Evolutionary conservation across 64 coral and sea anemone genomes (phyloP).

Genomic region (Montipora sp.): DNA sequence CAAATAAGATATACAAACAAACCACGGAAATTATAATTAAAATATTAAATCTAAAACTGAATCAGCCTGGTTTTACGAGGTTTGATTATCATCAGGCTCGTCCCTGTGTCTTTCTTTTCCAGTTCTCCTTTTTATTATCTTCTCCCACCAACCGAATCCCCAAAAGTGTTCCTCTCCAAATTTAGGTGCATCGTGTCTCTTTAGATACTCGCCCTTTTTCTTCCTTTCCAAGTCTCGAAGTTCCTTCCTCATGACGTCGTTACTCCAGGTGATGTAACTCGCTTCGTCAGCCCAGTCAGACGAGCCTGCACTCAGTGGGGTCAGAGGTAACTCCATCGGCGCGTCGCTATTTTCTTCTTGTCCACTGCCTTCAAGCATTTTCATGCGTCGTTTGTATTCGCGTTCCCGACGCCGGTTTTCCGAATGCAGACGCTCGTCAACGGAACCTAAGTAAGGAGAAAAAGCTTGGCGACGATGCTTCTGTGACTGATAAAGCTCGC

Average conservation of each 20-base stretch:
- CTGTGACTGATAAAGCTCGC: slow-evolving; percentile 59
- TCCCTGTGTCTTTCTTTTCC: background rate
- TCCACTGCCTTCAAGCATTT: slow-evolving; percentile 44
- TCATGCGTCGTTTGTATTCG: slow-evolving; percentile 65
- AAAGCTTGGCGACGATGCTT: slow-evolving; percentile 73
- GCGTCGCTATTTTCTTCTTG: slow-evolving; percentile 39
- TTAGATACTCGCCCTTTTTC: slow-evolving; percentile 31
- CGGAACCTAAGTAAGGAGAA: slow-evolving; percentile 75
- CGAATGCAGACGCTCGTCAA: slow-evolving; percentile 66
- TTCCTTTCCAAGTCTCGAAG: slow-evolving; percentile 63
- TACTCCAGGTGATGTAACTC: slow-evolving; percentile 75
- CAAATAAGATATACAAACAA: no score
- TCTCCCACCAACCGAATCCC: slow-evolving; percentile 95
- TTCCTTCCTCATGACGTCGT: slow-evolving; percentile 89
- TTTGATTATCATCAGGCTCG: background rate
- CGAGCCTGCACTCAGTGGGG: slow-evolving; percentile 57
- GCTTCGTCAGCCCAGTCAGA: slow-evolving; percentile 88
- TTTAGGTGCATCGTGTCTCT: slow-evolving; percentile 52
- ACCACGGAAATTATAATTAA: no score
- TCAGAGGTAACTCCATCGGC: slow-evolving; percentile 37
- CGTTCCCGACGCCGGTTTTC: slow-evolving; percentile 65
- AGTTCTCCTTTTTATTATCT: slow-evolving; percentile 55
- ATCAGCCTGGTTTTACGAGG: background rate
- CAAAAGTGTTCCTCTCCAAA: slow-evolving; percentile 85
- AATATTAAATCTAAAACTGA: background rate